These are phyloP conservation scores for Mallotus villosus DNA, from an alignment of 2,797 vertebrate species.

Conservation along the genomic window DNA sequence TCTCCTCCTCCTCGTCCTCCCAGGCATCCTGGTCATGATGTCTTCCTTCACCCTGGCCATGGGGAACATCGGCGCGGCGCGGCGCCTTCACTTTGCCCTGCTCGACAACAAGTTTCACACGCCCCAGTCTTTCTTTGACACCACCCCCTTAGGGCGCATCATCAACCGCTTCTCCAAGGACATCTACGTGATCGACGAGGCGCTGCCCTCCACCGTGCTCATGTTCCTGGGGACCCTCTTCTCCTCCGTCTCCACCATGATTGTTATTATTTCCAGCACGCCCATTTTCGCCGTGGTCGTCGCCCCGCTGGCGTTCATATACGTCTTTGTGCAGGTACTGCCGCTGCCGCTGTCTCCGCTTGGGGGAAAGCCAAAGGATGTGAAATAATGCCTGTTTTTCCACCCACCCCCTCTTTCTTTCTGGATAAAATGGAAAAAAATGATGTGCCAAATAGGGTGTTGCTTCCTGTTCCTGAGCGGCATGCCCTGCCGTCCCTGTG, in stretches of 20 bases:
- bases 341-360: background rate
- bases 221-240: slow-evolving; percentile 88
- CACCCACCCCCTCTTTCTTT: background rate
- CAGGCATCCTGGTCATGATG: slow-evolving; percentile 87
- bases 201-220: slow-evolving; percentile 83
- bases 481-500: slow-evolving; percentile 48
- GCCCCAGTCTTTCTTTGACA: slow-evolving; percentile 94
- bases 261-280: slow-evolving; percentile 87
- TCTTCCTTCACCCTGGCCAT: slow-evolving; percentile 85
- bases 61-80: slow-evolving; percentile 85
- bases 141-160: slow-evolving; percentile 91
- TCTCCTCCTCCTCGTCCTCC: slow-evolving; percentile 28
- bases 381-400: background rate
- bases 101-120: slow-evolving; percentile 90
- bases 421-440: no score
- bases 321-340: slow-evolving; percentile 90
- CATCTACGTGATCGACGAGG: slow-evolving; percentile 89
- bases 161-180: slow-evolving; percentile 99
- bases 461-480: slow-evolving; percentile 37
- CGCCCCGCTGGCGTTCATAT: slow-evolving; percentile 81
- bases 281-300: slow-evolving; percentile 86
- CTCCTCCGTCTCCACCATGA: slow-evolving; percentile 83
- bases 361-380: background rate
- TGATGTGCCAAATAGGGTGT: slow-evolving; percentile 6
- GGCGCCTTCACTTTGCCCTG: slow-evolving; percentile 79